Evolutionary conservation across 2,113 vertebrate genomes (phyloP).

Genomic region (Emydocephalus ijimae): DNA sequence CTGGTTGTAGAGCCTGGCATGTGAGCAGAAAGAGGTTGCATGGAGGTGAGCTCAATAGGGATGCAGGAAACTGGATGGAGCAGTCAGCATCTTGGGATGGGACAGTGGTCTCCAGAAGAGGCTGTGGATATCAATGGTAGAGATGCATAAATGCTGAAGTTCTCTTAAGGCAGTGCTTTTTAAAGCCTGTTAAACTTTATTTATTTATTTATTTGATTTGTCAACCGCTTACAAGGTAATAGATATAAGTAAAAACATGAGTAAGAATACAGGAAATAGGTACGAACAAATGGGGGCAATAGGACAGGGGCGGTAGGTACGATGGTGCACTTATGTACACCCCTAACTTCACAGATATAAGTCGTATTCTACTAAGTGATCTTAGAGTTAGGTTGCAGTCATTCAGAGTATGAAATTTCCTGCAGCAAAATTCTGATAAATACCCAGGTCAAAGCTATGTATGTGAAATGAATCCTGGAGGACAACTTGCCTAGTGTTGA

Average conservation of each 20-base stretch:
- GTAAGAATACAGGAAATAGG: too few relatives aligned
- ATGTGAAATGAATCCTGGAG: neutral
- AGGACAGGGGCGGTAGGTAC: too few relatives aligned
- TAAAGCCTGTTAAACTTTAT: too few relatives aligned
- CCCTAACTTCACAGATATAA: neutral
- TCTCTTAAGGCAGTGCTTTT: neutral
- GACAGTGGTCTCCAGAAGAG: neutral
- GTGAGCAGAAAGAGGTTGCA: neutral
- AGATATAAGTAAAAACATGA: too few relatives aligned
- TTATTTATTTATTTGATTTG: too few relatives aligned
- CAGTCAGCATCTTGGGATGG: neutral
- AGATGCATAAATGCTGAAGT: neutral
- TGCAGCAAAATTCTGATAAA: neutral
- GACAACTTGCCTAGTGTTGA: neutral
- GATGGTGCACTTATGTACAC: too few relatives aligned
- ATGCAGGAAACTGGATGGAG: neutral
- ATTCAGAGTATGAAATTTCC: neutral
- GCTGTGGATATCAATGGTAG: neutral
- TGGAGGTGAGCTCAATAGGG: neutral
- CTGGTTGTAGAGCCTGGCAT: neutral
- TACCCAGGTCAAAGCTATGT: neutral
- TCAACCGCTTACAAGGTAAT: too few relatives aligned
- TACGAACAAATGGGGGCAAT: too few relatives aligned
- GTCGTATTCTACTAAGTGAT: neutral
- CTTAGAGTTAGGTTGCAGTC: neutral